These are phyloP conservation scores for Catharus fuscescens DNA, from an alignment of 2,113 vertebrate species.

Conservation along the genomic window DNA sequence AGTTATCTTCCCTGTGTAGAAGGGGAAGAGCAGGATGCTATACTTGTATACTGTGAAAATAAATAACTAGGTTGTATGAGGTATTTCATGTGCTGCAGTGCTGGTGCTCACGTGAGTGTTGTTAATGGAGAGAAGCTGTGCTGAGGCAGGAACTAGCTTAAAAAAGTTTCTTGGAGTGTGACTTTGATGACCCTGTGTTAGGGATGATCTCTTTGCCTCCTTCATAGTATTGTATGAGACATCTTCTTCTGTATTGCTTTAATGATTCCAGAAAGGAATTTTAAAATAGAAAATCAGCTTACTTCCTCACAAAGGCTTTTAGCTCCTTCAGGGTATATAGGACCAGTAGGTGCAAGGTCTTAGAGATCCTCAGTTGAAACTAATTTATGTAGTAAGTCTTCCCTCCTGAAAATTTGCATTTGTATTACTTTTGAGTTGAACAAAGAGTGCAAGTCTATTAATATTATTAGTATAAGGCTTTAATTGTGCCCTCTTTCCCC, in stretches of 20 bases:
- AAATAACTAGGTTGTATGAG: not conserved
- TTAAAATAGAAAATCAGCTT: conserved; percentile 65
- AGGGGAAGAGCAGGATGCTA: not conserved
- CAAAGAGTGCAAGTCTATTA: conserved; percentile 71
- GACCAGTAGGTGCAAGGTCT: conserved; percentile 64
- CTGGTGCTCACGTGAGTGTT: not conserved
- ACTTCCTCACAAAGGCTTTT: conserved; percentile 58
- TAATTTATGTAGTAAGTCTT: conserved; percentile 67
- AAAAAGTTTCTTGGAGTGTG: conserved; percentile 5
- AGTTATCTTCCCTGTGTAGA: not conserved
- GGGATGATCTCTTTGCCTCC: conserved; percentile 21
- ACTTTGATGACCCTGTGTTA: conserved; percentile 22
- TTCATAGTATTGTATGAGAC: conserved; percentile 1
- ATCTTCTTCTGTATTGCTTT: conserved; percentile 33
- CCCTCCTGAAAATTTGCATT: conserved; percentile 69
- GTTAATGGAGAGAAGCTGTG: not conserved
- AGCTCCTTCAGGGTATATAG: conserved; percentile 63
- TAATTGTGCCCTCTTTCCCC: conserved; percentile 65
- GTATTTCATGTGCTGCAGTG: not conserved
- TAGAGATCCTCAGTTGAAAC: conserved; percentile 62
- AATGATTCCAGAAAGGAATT: conserved; percentile 55
- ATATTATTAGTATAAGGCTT: conserved; percentile 72
- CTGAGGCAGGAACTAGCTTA: not conserved
- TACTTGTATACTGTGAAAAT: not conserved
- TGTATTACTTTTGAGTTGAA: conserved; percentile 70